Conservation (phyloP, 2,888 invertebrate species). For the Phortica magna region DNA sequence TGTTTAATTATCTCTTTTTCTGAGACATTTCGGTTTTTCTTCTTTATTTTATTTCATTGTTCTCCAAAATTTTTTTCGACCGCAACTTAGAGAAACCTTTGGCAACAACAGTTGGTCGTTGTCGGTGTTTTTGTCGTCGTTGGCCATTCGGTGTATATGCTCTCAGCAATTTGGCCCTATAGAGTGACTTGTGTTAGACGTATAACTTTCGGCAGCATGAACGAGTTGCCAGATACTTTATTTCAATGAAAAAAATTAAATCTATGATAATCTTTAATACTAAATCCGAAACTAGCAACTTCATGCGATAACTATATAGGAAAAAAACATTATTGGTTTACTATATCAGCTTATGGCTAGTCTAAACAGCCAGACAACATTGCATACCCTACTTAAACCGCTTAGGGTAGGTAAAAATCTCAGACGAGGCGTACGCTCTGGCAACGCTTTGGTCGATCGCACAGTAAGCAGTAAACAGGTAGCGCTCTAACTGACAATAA, state of each 20-base stretch:
- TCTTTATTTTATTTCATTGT: not conserved
- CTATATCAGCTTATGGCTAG: too few species aligned
- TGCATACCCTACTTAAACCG: too few species aligned
- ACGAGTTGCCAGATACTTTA: not conserved
- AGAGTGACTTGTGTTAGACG: conserved; percentile 6
- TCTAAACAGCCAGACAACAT: too few species aligned
- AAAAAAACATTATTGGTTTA: too few species aligned
- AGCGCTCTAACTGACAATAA: conserved; percentile 72
- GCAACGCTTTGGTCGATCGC: conserved; percentile 49
- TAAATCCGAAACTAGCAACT: too few species aligned
- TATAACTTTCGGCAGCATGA: not conserved
- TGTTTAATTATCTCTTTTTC: conserved; percentile 37
- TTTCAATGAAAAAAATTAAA: not conserved
- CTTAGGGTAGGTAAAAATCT: too few species aligned
- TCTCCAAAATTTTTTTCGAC: conserved; percentile 2
- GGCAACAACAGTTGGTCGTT: conserved; percentile 35
- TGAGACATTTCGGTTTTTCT: conserved; percentile 22
- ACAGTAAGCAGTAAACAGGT: conserved; percentile 70
- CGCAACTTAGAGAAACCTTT: conserved; percentile 37
- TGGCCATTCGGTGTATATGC: not conserved
- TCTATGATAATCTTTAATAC: too few species aligned
- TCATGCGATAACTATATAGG: too few species aligned
- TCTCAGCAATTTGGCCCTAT: not conserved
- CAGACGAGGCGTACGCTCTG: conserved; percentile 52
- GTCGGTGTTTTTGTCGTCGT: not conserved